A percentile compares a stretch with the other conserved stretches of the same genome.
Conservation (phyloP, 92 coral and sea anemone genomes). For the Porites cylindrica region DNA sequence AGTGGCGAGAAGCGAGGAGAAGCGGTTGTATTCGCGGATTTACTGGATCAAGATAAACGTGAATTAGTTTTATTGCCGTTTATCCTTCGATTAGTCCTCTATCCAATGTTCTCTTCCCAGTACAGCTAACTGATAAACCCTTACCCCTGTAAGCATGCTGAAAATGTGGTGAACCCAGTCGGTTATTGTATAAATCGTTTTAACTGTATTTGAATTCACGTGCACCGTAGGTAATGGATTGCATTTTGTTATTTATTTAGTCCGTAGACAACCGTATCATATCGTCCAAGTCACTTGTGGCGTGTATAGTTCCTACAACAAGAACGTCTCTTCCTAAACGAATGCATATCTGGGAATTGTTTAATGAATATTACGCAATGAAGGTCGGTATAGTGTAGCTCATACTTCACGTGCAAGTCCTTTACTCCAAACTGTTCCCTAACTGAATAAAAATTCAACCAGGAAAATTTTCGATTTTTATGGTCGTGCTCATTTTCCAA, state of each 20-base stretch:
- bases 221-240: not conserved
- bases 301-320: constrained; percentile 95
- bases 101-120: too few species aligned
- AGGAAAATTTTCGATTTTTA: too few species aligned
- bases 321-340: constrained; percentile 80
- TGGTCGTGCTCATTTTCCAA: too few species aligned
- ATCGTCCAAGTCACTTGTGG: constrained; percentile 94
- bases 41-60: too few species aligned
- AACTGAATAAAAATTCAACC: too few species aligned
- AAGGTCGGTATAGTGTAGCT: constrained; percentile 64
- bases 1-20: too few species aligned
- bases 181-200: not conserved
- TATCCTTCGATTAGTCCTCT: too few species aligned
- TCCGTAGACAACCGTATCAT: constrained; percentile 82
- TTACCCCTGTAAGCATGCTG: not conserved
- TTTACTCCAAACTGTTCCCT: too few species aligned
- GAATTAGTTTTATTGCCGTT: too few species aligned
- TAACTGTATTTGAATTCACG: not conserved
- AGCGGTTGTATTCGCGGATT: too few species aligned
- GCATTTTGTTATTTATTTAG: constrained; percentile 46
- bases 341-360: constrained; percentile 95
- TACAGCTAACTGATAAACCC: too few species aligned
- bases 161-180: not conserved
- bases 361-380: constrained; percentile 82
- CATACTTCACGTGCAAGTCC: not conserved